phyloP scores from a whole-genome alignment of 2,797 vertebrate species.

The Antennarius maculatus region DNA sequence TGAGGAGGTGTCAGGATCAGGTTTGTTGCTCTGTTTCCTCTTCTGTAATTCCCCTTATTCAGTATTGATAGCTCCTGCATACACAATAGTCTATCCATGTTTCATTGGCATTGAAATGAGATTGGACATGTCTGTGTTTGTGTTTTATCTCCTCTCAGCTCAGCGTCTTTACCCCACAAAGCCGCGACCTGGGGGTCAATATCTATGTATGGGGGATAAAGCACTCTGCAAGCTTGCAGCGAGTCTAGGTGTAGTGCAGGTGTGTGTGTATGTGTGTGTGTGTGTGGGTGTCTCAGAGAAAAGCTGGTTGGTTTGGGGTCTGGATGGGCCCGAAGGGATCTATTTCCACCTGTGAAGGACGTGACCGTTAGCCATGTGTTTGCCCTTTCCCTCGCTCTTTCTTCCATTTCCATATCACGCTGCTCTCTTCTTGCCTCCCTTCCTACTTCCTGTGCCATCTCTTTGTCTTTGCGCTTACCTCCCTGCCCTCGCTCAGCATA shows the following conservation, averaged over 20 bases:
- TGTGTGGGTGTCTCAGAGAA: slow-evolving; percentile 11
- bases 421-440: slow-evolving; percentile 22
- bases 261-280: slow-evolving; percentile 29
- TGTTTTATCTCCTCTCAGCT: slow-evolving; percentile 70
- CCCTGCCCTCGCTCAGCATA: slow-evolving; percentile 58
- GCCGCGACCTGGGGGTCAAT: slow-evolving; percentile 72
- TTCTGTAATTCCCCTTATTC: slow-evolving; percentile 68
- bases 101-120: slow-evolving; percentile 39
- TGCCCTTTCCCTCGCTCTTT: slow-evolving; percentile 58
- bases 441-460: slow-evolving; percentile 29
- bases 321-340: slow-evolving; percentile 68
- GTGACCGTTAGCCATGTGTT: slow-evolving; percentile 60
- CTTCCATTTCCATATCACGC: slow-evolving; percentile 41
- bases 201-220: slow-evolving; percentile 62
- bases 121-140: slow-evolving; percentile 27
- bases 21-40: slow-evolving; percentile 81
- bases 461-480: slow-evolving; percentile 47
- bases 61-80: slow-evolving; percentile 71
- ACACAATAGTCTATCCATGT: slow-evolving; percentile 53
- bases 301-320: slow-evolving; percentile 55
- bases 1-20: slow-evolving; percentile 85
- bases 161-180: slow-evolving; percentile 74
- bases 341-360: slow-evolving; percentile 73
- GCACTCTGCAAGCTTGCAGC: slow-evolving; percentile 40
- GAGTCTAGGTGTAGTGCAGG: slow-evolving; percentile 53